Evolutionary conservation across 2,888 invertebrate species (phyloP), one percentile per base, ranked within the genome.

Genomic region (Oligia latruncula): DNA sequence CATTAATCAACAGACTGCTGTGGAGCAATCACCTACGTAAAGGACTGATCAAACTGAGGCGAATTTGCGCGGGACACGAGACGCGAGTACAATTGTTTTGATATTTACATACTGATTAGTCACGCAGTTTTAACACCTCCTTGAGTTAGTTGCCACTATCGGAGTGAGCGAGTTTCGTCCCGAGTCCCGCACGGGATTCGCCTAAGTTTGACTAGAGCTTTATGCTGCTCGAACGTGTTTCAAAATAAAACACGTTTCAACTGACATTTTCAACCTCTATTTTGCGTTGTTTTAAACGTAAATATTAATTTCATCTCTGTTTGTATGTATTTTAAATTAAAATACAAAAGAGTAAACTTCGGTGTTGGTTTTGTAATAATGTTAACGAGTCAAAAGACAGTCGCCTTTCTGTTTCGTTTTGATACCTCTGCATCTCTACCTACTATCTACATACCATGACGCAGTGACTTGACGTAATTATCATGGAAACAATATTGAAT

Each of bases 1-100:
- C 55, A 81, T 82, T 23, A 68, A 68, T 49, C 66, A 52, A 46
- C 35, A 23, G n/a, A 23, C 43, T 43, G 23, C 23, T n/a, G 20
- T 62, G 52, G 62, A 49, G 20, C 35, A 46, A 49, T 40, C 58
- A 29, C 46, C 40, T 49, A n/a, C 11, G 20, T 49, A 46, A 20
- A 29, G 11, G 20, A 29, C 46, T 68, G 17, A 20, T 29, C 20
- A 49, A 68, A 70, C 46, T 70, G 49, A 13, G 20, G 11, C 46
- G 29, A 20, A 70, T 1, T 5, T 29, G 6, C 46, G 20, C n/a
- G 17, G 5, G 3, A 68, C 5, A 8, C 15, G 9, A n/a, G 15
- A 4, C 23, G 43, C 17, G 43, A 43, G 11, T n/a, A 17, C 29
- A 2, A 3, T 46, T 29, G 68, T 46, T 49, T 46, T 29, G 29